phyloP scores from a whole-genome alignment of 2,113 vertebrate species.

The Neomonachus schauinslandi region DNA sequence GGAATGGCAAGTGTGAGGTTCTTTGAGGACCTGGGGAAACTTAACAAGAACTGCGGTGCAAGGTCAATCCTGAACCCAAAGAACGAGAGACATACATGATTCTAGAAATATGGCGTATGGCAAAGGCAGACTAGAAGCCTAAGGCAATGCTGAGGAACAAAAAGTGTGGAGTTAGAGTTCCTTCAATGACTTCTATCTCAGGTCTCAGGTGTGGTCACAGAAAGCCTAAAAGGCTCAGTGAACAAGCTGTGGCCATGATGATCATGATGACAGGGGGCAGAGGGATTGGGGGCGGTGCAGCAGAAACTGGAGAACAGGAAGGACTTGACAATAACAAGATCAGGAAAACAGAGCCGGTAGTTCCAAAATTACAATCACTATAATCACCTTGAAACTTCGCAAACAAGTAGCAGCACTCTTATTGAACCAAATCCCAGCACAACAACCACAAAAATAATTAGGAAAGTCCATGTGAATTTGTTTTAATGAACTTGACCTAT shows the following conservation, averaged over 20 bases:
- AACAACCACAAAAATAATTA: neutral
- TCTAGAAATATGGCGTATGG: neutral
- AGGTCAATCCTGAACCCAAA: neutral
- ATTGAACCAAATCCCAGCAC: neutral
- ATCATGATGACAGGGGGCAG: neutral
- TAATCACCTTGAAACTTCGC: neutral
- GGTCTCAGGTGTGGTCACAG: neutral
- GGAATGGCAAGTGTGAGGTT: neutral
- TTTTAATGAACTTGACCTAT: conserved; percentile 16
- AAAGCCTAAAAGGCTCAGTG: neutral
- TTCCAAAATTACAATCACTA: neutral
- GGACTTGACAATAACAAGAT: neutral
- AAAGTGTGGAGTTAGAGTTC: neutral
- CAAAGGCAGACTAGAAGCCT: neutral
- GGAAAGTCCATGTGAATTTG: neutral
- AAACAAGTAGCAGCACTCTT: neutral
- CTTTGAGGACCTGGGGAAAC: neutral
- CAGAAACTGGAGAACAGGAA: neutral
- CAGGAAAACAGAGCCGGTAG: neutral
- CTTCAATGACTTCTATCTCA: neutral
- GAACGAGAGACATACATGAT: neutral
- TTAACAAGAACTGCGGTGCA: neutral
- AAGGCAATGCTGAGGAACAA: neutral
- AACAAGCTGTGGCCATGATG: neutral
- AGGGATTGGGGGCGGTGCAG: no score